phyloP scores from a whole-genome alignment of 2,797 vertebrate genomes.

The Eospalax fontanierii region DNA sequence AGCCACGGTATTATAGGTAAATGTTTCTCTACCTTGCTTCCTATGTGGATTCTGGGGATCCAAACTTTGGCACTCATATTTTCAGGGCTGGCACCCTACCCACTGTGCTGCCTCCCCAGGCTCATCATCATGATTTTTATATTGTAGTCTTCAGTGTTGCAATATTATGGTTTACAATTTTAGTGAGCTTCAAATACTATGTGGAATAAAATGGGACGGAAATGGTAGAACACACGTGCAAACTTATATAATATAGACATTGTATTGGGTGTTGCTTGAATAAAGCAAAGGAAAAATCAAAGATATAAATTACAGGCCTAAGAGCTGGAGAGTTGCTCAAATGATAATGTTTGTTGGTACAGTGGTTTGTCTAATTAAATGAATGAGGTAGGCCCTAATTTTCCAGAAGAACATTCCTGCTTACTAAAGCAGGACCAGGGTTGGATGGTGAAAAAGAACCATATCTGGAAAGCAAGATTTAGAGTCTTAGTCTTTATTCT shows the following conservation, averaged over 20 bases:
- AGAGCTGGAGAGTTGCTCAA: background rate
- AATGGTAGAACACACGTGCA: background rate
- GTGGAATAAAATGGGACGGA: background rate
- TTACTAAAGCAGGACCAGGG: background rate
- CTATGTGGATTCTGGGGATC: background rate
- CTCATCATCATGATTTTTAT: background rate
- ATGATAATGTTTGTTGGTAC: background rate
- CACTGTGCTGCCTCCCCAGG: background rate
- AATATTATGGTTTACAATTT: constrained; percentile 30
- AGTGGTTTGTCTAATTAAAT: background rate
- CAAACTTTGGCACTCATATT: background rate
- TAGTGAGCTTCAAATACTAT: background rate
- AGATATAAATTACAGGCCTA: background rate
- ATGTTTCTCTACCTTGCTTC: background rate
- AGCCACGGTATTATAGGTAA: background rate
- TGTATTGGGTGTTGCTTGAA: background rate
- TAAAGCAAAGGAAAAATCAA: background rate
- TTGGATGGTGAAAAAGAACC: background rate
- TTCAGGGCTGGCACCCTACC: background rate
- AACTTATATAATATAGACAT: background rate
- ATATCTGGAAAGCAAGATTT: background rate
- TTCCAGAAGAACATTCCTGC: background rate
- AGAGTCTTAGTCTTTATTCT: background rate
- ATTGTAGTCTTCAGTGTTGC: background rate
- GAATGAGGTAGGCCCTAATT: background rate